These are phyloP conservation scores for Barbus barbus DNA, from an alignment of 2,113 vertebrate genomes.

Conservation along the genomic window DNA sequence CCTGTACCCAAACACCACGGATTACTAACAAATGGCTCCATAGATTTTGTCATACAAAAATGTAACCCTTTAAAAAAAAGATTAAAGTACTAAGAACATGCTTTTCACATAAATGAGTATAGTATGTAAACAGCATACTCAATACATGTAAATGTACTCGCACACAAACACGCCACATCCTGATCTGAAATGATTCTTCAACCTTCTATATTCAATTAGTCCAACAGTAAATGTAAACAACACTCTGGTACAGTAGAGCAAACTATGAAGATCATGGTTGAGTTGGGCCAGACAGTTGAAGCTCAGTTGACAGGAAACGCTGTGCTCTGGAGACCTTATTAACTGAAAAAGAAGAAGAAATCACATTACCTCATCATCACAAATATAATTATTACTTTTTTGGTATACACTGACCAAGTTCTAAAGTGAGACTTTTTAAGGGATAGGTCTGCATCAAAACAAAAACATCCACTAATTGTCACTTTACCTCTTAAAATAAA, in stretches of 20 bases:
- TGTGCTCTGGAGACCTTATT: conserved; percentile 33
- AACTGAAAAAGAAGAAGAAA: conserved; percentile 62
- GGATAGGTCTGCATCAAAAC: no score
- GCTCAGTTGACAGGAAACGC: conserved; percentile 54
- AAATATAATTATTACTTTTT: neutral
- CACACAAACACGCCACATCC: conserved; percentile 25
- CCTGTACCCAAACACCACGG: conserved; percentile 31
- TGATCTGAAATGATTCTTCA: conserved; percentile 42
- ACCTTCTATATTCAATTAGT: conserved; percentile 49
- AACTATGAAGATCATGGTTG: conserved; percentile 55
- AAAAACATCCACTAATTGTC: no score
- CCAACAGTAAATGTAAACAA: conserved; percentile 76
- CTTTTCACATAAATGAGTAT: conserved; percentile 64
- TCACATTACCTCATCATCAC: neutral
- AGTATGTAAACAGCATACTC: conserved; percentile 59
- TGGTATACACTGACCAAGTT: neutral
- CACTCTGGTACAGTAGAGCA: conserved; percentile 69
- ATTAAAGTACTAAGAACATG: conserved; percentile 57
- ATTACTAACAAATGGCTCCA: conserved; percentile 34
- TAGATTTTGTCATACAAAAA: conserved; percentile 43
- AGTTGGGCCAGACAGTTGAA: conserved; percentile 53
- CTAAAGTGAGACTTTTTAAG: no score
- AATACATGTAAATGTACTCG: conserved; percentile 1
- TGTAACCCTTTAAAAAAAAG: conserved; percentile 40
- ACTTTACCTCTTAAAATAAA: no score